Evolutionary conservation across 2,113 vertebrate genomes (phyloP), one percentile per base, ranked within the genome.

Genomic region (Amphiprion ocellaris): DNA sequence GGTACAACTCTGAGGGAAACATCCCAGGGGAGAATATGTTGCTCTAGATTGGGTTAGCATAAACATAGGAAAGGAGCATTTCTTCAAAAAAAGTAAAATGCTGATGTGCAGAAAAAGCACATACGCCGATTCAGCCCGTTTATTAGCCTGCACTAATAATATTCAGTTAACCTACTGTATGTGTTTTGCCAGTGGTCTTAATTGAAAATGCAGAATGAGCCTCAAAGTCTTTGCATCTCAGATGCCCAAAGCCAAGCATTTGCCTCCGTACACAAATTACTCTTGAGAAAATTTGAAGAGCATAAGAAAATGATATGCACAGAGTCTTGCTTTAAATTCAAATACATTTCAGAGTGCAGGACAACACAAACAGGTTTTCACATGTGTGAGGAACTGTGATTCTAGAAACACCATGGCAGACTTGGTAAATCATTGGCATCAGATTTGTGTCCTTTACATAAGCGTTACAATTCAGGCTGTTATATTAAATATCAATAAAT

Each of bases 121-220:
- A 89, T 69, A 44, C 87, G 93, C 91, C 82, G 85, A 93, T 78
- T 92, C 88, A 89, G 90, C 75, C 21, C 21, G 53, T 80, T 37
- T 71, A 92, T 83, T 83, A 89, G 69, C 84, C 82, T 83, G 72
- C 61, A 87, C 87, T 89, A 86, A 91, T 92, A 87, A 86, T 90
- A 94, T 94, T 92, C 89, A 78, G 69, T 85, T 79, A 83, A 79
- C 80, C 62, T 63, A 73, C 24, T 52, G 33, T 76, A 82, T 69
- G 69, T 81, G 52, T 89, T 88, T 90, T 88, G 89, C 87, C 88
- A 81, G 80, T 81, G 80, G 90, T 82, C 81, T 71, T 86, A 88
- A 92, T 84, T 91, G 61, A 83, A 94, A 89, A 92, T 92, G 89
- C 90, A 90, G 84, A 93, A 85, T 62, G 55, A 87, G 81, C 67